Evolutionary conservation across 2,888 invertebrate genomes (phyloP).

Genomic region (Alloscopus bannaensis): DNA sequence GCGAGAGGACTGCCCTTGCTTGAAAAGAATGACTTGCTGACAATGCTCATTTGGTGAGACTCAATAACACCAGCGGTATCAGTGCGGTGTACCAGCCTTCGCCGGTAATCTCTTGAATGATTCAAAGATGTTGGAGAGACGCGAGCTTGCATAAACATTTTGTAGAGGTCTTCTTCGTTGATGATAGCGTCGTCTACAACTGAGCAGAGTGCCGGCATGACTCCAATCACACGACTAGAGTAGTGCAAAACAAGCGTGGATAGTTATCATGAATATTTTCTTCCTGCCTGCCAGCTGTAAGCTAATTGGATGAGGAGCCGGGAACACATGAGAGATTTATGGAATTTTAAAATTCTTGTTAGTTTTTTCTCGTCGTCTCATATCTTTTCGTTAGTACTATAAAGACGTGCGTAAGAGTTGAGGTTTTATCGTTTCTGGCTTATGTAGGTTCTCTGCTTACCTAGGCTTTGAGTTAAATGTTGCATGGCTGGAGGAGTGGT

Average conservation of each 20-base stretch:
- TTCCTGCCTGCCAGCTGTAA: conserved; percentile 57
- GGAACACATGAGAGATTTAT: conserved; percentile 62
- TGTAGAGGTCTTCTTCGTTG: conserved; percentile 7
- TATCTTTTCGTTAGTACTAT: background rate
- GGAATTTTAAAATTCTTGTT: conserved; percentile 57
- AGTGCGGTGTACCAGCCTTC: too few relatives aligned
- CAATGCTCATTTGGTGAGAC: conserved; percentile 46
- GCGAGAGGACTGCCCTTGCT: conserved; percentile 45
- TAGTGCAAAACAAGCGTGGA: conserved; percentile 64
- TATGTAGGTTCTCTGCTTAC: too few relatives aligned
- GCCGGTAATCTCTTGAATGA: conserved; percentile 20
- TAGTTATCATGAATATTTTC: conserved; percentile 58
- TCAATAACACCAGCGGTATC: conserved; percentile 27
- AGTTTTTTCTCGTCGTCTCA: conserved; percentile 20
- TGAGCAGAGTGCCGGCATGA: conserved; percentile 46
- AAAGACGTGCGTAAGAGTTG: too few relatives aligned
- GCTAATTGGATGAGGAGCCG: conserved; percentile 59
- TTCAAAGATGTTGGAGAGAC: conserved; percentile 18
- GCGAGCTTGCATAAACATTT: background rate
- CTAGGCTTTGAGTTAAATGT: conserved; percentile 68
- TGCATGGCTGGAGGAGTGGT: conserved; percentile 67
- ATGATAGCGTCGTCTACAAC: too few relatives aligned
- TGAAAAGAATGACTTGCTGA: conserved; percentile 47
- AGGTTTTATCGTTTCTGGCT: too few relatives aligned
- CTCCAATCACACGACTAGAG: conserved; percentile 65